Evolutionary conservation across 2,888 invertebrate species (phyloP).

Genomic region (Oscheius onirici): DNA sequence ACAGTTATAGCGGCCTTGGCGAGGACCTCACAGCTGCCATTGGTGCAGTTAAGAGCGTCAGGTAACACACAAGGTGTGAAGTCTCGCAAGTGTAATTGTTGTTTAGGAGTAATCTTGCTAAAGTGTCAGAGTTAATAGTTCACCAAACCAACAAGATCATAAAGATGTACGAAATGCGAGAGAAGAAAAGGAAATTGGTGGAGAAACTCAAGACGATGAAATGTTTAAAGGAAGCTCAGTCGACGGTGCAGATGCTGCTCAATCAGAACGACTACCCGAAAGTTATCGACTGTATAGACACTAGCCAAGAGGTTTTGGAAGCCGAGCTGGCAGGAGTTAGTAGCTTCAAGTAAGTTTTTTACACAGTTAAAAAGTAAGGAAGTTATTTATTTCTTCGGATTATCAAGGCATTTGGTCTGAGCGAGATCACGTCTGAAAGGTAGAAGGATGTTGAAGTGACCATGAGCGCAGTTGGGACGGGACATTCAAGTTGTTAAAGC

Average conservation of each 20-base stretch:
- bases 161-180: conserved; percentile 54
- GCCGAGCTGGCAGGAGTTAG: conserved; percentile 90
- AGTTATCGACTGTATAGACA: conserved; percentile 93
- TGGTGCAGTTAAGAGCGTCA: conserved; percentile 50
- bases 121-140: conserved; percentile 48
- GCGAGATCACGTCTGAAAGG: too few relatives aligned
- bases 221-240: conserved; percentile 84
- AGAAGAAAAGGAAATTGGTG: conserved; percentile 57
- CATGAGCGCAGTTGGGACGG: too few relatives aligned
- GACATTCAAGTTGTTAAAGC: too few relatives aligned
- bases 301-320: conserved; percentile 85
- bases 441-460: too few relatives aligned
- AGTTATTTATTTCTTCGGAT: too few relatives aligned
- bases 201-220: conserved; percentile 64
- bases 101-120: conserved; percentile 46
- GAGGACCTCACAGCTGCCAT: conserved; percentile 83
- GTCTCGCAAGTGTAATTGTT: conserved; percentile 8
- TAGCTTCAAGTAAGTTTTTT: conserved; percentile 80
- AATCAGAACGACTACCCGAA: conserved; percentile 92
- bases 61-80: conserved; percentile 39
- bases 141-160: conserved; percentile 57
- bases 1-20: conserved; percentile 95
- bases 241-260: conserved; percentile 90
- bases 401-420: too few relatives aligned
- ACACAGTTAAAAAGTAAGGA: too few relatives aligned